Percentiles rank a stretch among this genome's conserved stretches.
These are phyloP conservation scores for Zophobas atratus DNA, from an alignment of 1,140 invertebrate genomes.

Conservation along the genomic window DNA sequence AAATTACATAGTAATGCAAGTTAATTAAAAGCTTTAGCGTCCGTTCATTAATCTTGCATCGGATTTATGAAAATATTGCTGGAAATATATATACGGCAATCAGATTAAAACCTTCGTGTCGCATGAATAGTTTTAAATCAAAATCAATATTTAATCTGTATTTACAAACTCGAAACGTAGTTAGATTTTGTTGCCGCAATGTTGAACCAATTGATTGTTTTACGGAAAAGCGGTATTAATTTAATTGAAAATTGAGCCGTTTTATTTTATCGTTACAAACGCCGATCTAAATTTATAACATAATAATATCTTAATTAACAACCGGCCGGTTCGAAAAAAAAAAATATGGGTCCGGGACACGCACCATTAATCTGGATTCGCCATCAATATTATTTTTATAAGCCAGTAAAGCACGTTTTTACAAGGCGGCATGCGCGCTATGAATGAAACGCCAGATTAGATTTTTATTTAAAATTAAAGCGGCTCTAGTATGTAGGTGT, in stretches of 20 bases:
- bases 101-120: not conserved
- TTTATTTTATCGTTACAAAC: too few species aligned
- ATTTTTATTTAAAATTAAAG: too few species aligned
- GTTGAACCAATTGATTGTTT: too few species aligned
- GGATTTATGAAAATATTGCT: constrained; percentile 7
- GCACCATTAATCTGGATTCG: constrained; percentile 14
- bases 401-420: not conserved
- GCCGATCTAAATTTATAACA: too few species aligned
- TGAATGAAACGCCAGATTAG: too few species aligned
- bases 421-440: not conserved
- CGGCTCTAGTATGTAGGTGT: not conserved
- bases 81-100: not conserved
- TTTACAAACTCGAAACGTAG: not conserved
- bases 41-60: not conserved
- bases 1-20: not conserved
- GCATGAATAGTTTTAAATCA: constrained; percentile 19
- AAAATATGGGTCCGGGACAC: not conserved
- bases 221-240: not conserved
- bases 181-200: not conserved
- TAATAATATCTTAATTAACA: constrained; percentile 19
- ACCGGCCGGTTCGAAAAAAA: constrained; percentile 3
- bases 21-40: too few species aligned
- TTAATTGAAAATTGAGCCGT: too few species aligned
- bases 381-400: constrained; percentile 4
- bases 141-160: constrained; percentile 16